Evolutionary conservation across 2,888 invertebrate species (phyloP), one percentile per base, ranked within the genome.

Genomic region (Laspeyria flexula): DNA sequence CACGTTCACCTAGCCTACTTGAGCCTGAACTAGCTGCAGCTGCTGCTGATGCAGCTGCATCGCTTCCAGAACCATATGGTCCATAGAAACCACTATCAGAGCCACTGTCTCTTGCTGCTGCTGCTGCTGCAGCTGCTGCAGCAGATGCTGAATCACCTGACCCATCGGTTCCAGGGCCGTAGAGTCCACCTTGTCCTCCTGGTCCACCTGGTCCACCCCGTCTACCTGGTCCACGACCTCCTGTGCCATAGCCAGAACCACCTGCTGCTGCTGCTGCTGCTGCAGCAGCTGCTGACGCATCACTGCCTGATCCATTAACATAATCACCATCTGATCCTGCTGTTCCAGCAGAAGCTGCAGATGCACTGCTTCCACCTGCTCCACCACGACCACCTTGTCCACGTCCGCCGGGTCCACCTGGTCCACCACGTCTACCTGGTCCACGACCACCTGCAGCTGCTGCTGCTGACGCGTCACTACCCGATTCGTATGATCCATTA

Each of bases 51-150:
- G 42, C 27, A 13, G 47, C 37, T n/a, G 43, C 10, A 0, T n/a
- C 25, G 11, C 15, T 0, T 11, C 10, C 18, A 18, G 30, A 1
- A 18, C 44, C 34, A 1, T 21, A 21, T 21, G 29, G 11, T 16
- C 38, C 46, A n/a, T 38, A 39, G 31, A n/a, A 21, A 7, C 44
- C 39, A 7, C 21, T 11, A 21, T 2, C 21, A 21, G 16, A n/a
- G n/a, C n/a, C n/a, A n/a, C 23, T 1, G 11, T 25, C 1, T 13
- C 39, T n/a, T 39, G 39, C 21, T 15, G 12, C 4, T 3, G 37
- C n/a, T 7, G 37, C n/a, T 21, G 31, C 33, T 11, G 31, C 38
- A 3, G 33, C 45, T 11, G 39, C 39, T 12, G 45, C 31, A 5
- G 31, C 39, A 0, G 39, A 21, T 21, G 3, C 21, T 3, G 21